These are phyloP conservation scores for Drosophila pseudoobscura DNA, from an alignment of 1,140 invertebrate genomes.

Conservation along the genomic window DNA sequence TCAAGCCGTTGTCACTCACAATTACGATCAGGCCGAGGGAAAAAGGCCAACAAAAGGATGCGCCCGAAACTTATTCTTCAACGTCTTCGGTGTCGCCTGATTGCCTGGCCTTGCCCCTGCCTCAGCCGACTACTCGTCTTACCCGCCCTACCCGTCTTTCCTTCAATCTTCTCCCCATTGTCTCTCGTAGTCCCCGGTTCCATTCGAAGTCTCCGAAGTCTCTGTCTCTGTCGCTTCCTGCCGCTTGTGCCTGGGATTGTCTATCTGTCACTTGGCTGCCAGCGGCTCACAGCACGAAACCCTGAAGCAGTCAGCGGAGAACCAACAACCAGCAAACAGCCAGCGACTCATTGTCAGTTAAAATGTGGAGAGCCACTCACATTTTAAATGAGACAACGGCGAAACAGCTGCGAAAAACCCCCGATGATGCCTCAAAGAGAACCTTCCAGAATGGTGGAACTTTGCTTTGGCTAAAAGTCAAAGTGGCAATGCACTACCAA, in stretches of 20 bases:
- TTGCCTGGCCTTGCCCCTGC: conserved; percentile 18
- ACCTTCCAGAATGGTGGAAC: too few relatives aligned
- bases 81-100: conserved; percentile 34
- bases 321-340: conserved; percentile 4
- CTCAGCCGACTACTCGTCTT: conserved; percentile 49
- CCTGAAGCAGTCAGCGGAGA: conserved; percentile 42
- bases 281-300: conserved; percentile 52
- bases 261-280: conserved; percentile 75
- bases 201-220: too few relatives aligned
- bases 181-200: conserved; percentile 7
- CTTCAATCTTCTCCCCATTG: conserved; percentile 25
- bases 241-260: conserved; percentile 53
- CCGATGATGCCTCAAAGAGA: background rate
- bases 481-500: too few relatives aligned
- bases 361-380: conserved; percentile 46
- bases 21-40: conserved; percentile 67
- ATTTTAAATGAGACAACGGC: conserved; percentile 38
- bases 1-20: conserved; percentile 81
- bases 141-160: conserved; percentile 52
- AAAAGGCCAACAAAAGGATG: conserved; percentile 42
- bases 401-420: conserved; percentile 16
- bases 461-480: too few relatives aligned
- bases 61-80: conserved; percentile 27
- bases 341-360: conserved; percentile 62
- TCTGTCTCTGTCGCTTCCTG: conserved; percentile 56